phyloP scores from a whole-genome alignment of 2,113 vertebrate species.

The Podarcis muralis region DNA sequence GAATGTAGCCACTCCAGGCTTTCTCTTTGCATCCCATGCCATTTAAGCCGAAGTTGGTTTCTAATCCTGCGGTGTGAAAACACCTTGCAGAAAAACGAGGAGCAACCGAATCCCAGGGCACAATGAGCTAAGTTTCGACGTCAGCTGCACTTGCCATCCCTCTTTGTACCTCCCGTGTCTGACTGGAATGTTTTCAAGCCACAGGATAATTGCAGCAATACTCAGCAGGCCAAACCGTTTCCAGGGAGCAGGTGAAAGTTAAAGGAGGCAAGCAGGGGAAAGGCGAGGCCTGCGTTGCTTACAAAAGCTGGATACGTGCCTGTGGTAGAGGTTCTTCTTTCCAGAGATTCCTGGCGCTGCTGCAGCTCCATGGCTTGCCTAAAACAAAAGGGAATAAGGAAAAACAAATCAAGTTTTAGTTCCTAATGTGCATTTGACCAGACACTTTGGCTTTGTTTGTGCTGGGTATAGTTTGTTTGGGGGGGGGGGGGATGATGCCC shows the following conservation, averaged over 20 bases:
- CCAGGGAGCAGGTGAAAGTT: neutral
- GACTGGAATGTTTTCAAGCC: conserved; percentile 33
- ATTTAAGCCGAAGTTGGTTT: neutral
- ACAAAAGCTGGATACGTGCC: conserved; percentile 74
- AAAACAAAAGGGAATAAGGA: conserved; percentile 48
- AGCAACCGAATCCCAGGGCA: neutral
- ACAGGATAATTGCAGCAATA: neutral
- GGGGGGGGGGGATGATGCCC: too few relatives aligned
- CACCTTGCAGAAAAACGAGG: neutral
- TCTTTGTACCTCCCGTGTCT: neutral
- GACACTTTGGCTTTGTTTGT: neutral
- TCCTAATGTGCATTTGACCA: neutral
- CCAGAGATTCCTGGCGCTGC: conserved; percentile 90
- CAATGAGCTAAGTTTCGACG: neutral
- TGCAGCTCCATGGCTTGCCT: conserved; percentile 97
- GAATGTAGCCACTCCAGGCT: neutral
- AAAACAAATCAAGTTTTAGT: neutral
- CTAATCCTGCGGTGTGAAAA: neutral
- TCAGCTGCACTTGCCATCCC: neutral
- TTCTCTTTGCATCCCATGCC: neutral
- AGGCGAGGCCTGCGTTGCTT: neutral
- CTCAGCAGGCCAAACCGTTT: conserved; percentile 12
- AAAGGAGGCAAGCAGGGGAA: conserved; percentile 15
- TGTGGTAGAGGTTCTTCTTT: conserved; percentile 92
- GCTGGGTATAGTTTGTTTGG: too few relatives aligned